A percentile compares a stretch with the other conserved stretches of the same genome.
phyloP scores from a whole-genome alignment of 2,113 vertebrate species.

The Lepidothrix coronata region DNA sequence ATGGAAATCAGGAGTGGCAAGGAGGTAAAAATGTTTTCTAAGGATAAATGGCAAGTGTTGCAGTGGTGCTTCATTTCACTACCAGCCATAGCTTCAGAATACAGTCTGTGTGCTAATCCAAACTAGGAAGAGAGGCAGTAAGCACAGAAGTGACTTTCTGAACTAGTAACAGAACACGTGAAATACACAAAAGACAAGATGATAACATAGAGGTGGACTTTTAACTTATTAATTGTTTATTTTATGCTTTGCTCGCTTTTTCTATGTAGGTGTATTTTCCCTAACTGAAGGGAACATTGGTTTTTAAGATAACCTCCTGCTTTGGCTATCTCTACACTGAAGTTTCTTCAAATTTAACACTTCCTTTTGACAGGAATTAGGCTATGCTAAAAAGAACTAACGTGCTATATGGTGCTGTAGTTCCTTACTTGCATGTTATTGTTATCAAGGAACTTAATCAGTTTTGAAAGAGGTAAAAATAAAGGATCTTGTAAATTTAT shows the following conservation, averaged over 20 bases:
- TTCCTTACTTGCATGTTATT: background rate
- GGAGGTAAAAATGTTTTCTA: rapidly evolving
- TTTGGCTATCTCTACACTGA: background rate
- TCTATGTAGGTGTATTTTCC: background rate
- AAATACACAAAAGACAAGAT: background rate
- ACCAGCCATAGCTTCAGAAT: background rate
- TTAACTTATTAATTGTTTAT: background rate
- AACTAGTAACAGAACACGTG: rapidly evolving
- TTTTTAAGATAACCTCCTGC: background rate
- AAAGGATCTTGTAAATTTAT: background rate
- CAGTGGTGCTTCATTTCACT: background rate
- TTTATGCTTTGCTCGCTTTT: background rate
- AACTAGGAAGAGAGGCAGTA: background rate
- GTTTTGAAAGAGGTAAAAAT: background rate
- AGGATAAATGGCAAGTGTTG: background rate
- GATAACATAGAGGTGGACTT: background rate
- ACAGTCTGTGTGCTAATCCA: background rate
- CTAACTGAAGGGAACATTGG: background rate
- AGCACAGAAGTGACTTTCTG: background rate
- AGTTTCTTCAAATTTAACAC: background rate
- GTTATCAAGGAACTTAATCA: background rate
- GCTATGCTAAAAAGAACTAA: background rate
- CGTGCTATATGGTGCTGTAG: background rate
- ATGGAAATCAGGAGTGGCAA: background rate
- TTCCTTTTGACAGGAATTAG: background rate